Percentiles rank a stretch among this genome's conserved stretches.
phyloP scores from a whole-genome alignment of 1,140 invertebrate genomes.

The Meloidogyne exigua region DNA sequence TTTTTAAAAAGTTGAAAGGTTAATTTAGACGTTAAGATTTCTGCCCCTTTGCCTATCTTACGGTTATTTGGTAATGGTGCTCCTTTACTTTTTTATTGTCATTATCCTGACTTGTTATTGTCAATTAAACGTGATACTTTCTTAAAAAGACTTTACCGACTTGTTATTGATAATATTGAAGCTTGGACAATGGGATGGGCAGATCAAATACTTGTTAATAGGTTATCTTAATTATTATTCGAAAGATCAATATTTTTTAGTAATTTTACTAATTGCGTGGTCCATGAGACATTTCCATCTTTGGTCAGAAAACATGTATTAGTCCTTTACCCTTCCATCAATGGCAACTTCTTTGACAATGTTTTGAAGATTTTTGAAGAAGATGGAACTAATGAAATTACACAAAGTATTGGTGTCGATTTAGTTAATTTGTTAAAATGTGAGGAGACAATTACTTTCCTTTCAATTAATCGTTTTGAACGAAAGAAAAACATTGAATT shows the following conservation, averaged over 20 bases:
- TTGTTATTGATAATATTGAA: slow-evolving; percentile 87
- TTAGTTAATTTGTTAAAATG: not conserved
- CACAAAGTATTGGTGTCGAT: not conserved
- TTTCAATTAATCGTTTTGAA: slow-evolving; percentile 96
- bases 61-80: slow-evolving; percentile 68
- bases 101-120: slow-evolving; percentile 91
- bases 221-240: slow-evolving; percentile 60
- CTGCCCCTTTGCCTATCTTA: slow-evolving; percentile 54
- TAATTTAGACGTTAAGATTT: slow-evolving; percentile 43
- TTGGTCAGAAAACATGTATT: slow-evolving; percentile 66
- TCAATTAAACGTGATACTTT: slow-evolving; percentile 71
- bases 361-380: not conserved
- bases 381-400: not conserved
- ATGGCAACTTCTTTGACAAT: slow-evolving; percentile 70
- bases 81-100: slow-evolving; percentile 89
- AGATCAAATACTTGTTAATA: slow-evolving; percentile 81
- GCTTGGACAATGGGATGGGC: slow-evolving; percentile 80
- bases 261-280: slow-evolving; percentile 73
- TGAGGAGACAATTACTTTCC: slow-evolving; percentile 68
- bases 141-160: slow-evolving; percentile 72
- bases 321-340: slow-evolving; percentile 83
- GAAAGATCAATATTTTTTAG: slow-evolving; percentile 75
- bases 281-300: slow-evolving; percentile 65
- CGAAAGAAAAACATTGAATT: slow-evolving; percentile 88
- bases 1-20: slow-evolving; percentile 13